phyloP scores from a whole-genome alignment of 2,113 vertebrate species.

The Panurus biarmicus region DNA sequence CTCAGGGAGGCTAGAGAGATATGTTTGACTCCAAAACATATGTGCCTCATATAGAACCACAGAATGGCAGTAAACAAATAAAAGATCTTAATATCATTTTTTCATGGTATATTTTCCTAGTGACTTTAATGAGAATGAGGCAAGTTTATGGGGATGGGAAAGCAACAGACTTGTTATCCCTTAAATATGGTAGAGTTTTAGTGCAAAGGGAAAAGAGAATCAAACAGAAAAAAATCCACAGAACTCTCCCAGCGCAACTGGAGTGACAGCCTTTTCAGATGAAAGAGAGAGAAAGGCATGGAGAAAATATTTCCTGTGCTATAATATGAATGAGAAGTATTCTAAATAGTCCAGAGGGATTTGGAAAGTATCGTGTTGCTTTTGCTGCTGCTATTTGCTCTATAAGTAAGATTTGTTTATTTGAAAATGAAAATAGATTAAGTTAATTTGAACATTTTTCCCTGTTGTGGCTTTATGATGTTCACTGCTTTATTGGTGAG shows the following conservation, averaged over 20 bases:
- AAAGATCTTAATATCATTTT: not conserved
- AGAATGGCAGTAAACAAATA: not conserved
- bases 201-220: not conserved
- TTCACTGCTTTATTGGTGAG: not conserved
- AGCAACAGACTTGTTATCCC: not conserved
- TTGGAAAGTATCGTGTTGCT: not conserved
- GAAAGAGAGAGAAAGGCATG: not conserved
- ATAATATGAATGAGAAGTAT: not conserved
- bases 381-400: not conserved
- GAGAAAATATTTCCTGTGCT: not conserved
- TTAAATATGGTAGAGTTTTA: not conserved
- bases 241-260: not conserved
- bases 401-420: not conserved
- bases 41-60: not conserved
- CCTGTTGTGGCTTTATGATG: not conserved
- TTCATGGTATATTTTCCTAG: not conserved
- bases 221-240: not conserved
- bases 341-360: not conserved
- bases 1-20: not conserved
- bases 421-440: conserved; percentile 15
- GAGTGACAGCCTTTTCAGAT: not conserved
- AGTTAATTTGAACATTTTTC: not conserved
- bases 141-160: not conserved
- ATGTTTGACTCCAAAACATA: not conserved
- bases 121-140: not conserved